phyloP scores from a whole-genome alignment of 2,797 vertebrate genomes.

The Crypturellus tataupa region DNA sequence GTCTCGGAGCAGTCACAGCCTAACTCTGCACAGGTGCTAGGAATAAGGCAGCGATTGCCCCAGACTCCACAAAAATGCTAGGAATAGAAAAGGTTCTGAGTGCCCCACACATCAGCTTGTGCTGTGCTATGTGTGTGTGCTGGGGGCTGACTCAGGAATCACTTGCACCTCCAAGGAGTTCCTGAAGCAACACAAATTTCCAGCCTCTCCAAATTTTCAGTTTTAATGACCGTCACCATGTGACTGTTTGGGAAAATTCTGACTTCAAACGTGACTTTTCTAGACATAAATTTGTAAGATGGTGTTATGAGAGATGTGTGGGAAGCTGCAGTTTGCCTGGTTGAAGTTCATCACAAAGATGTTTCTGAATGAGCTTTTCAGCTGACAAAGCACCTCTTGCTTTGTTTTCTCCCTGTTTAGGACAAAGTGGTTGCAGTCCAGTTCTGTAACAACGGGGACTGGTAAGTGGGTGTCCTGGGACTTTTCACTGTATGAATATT shows the following conservation, averaged over 20 bases:
- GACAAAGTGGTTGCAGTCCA: constrained; percentile 98
- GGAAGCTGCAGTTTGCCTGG: neutral
- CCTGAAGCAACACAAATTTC: neutral
- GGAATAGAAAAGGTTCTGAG: too few relatives aligned
- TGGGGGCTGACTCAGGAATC: neutral
- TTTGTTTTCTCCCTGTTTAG: constrained; percentile 77
- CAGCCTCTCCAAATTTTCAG: neutral
- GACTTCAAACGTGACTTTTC: neutral
- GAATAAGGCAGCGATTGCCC: too few relatives aligned
- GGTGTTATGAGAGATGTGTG: neutral
- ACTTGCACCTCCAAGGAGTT: neutral
- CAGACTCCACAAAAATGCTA: too few relatives aligned
- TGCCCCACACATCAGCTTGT: accelerated
- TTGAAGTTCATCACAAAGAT: neutral
- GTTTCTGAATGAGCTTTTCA: neutral
- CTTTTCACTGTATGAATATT: neutral
- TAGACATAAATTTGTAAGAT: neutral
- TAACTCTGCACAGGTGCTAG: too few relatives aligned
- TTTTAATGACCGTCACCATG: neutral
- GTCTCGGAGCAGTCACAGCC: too few relatives aligned
- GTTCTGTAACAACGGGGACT: constrained; percentile 96
- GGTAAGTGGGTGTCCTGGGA: constrained; percentile 81
- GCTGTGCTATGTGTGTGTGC: accelerated
- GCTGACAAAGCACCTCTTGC: neutral
- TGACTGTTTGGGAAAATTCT: neutral